phyloP scores from a whole-genome alignment of 2,888 invertebrate species.

The Lycaena phlaeas region DNA sequence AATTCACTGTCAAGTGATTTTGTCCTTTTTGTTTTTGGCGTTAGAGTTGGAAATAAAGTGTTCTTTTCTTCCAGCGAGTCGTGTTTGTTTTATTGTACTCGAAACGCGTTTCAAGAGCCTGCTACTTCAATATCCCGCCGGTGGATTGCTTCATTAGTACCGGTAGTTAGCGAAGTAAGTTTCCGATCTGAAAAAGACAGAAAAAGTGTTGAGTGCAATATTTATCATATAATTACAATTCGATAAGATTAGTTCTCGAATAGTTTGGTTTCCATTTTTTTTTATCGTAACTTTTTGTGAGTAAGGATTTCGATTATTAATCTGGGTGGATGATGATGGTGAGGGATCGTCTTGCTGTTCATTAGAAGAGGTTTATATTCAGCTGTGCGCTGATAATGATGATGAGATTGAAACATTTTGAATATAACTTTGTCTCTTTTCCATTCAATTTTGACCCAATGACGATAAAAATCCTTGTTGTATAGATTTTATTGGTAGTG shows the following conservation, averaged over 20 bases:
- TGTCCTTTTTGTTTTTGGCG: conserved; percentile 28
- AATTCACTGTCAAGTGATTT: conserved; percentile 25
- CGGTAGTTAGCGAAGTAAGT: conserved; percentile 51
- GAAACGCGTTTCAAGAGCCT: conserved; percentile 44
- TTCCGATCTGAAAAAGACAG: conserved; percentile 58
- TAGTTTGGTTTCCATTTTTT: background rate
- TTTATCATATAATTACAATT: background rate
- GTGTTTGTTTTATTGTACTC: conserved; percentile 56
- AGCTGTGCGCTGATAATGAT: no score
- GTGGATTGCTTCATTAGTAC: conserved; percentile 67
- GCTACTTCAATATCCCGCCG: conserved; percentile 64
- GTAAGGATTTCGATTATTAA: no score
- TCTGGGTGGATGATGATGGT: no score
- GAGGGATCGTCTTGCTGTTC: no score
- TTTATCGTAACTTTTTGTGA: background rate
- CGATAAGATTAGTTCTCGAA: background rate
- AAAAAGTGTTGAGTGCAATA: conserved; percentile 16
- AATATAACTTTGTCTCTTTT: no score
- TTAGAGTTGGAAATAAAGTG: conserved; percentile 41
- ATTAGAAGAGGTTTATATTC: no score
- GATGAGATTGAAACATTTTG: no score
- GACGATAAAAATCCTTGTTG: no score
- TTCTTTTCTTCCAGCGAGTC: conserved; percentile 30
- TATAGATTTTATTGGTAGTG: no score
- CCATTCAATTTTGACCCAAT: no score